Base-by-base conservation (phyloP, 2,797 vertebrate species). In the Sternotherus odoratus region DNA sequence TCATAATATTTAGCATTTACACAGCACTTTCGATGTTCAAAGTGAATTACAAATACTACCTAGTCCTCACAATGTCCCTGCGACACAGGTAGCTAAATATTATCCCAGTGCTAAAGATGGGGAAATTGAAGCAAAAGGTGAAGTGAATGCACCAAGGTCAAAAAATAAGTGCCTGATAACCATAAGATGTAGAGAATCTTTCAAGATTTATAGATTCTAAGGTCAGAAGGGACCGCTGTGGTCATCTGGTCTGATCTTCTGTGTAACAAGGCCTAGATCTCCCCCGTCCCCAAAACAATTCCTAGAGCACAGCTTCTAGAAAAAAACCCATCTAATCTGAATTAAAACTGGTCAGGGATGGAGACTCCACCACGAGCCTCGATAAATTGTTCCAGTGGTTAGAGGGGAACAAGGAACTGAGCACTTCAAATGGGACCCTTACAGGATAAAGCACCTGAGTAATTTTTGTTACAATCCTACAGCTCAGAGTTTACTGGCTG, bases 391-490 rank as follows among this genome's bases (percentile, higher is more conserved):
- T 36, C 17, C 63, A 66, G 8, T 66, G 63, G 8, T 21, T 88
- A 75, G 28, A 26, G 48, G 87, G 54, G 48, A 46, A 90, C 36
- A 94, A 89, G 75, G 12, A 16, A 91, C 82, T 91, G 57, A 86
- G 82, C n/a, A 12, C 82, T 87, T 79, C 66, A 89, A 39, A 81
- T 84, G 78, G 5, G 72, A n/a, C 33, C 5, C 2, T 9, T 36
- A 79, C 17, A 8, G n/a, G 85, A 53, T 13, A 83, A 60, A 85
- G 88, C 2, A 0, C 0, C 4, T 1, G 2, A 12, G 0, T 0
- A 46, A 48, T 49, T 83, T 75, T 78, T 60, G 23, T 75, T 90
- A 75, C 87, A 24, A 19, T 46, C 43, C 39, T 72, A 36, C 21
- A 60, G 60, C 50, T 51, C 3, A 75, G 56, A 72, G 21, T 30